These are phyloP conservation scores for Rhadina sibilatrix DNA, from an alignment of 2,113 vertebrate genomes.

Conservation along the genomic window DNA sequence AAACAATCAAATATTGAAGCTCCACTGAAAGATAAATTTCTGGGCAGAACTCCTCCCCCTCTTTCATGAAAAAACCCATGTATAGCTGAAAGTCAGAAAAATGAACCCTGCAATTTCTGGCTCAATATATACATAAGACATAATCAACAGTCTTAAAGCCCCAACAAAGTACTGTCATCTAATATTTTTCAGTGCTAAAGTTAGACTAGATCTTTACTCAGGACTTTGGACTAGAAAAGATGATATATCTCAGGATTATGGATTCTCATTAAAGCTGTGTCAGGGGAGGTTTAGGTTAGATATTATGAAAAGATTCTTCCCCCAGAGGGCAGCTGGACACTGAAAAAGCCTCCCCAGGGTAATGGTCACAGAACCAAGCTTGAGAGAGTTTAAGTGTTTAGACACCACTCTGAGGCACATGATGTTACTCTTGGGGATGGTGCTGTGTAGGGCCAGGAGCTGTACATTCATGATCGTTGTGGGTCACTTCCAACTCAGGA, in stretches of 20 bases:
- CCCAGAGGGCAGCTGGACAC: fast-evolving
- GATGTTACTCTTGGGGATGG: too few relatives aligned
- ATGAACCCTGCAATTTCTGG: background rate
- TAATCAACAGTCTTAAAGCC: background rate
- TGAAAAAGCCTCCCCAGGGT: background rate
- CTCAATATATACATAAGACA: background rate
- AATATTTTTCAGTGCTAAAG: background rate
- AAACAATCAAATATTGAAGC: background rate
- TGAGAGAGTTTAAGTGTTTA: background rate
- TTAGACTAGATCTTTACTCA: background rate
- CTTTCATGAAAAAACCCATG: background rate
- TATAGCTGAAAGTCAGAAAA: background rate
- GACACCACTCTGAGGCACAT: too few relatives aligned
- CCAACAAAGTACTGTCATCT: fast-evolving
- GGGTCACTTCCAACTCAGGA: background rate
- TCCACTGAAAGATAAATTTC: background rate
- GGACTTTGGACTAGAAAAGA: background rate
- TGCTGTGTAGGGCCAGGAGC: background rate
- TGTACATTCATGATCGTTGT: background rate
- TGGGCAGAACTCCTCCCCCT: background rate
- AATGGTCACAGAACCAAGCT: background rate
- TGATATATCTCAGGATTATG: background rate
- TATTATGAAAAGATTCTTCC: background rate
- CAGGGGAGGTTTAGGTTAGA: background rate
- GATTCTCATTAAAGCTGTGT: background rate